Base-by-base conservation (phyloP, 2,888 invertebrate genomes). In the Salticus scenicus region DNA sequence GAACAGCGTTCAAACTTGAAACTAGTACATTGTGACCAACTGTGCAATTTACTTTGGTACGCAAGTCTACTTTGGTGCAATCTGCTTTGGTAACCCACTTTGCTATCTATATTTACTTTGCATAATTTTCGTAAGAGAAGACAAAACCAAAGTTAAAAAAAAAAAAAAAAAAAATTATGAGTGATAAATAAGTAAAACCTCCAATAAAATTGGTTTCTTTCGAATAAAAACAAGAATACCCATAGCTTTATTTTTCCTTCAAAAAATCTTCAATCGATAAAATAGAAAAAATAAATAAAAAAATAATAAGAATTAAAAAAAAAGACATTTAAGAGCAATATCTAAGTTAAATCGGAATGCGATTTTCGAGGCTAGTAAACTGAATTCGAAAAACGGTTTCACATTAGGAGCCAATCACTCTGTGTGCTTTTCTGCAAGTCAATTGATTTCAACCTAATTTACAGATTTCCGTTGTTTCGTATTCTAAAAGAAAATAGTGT, bases 1-100 rank as follows among this genome's bases (percentile, higher is more conserved):
- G 47, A 14, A 88, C 88, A 51, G 88, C 88, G 47, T 88, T 87
- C 10, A 88, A 69, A 33, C 88, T 79, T 33, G 86, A 88, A 1
- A 88, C 87, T 27, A 88, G 72, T 12, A 88, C 74, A 47, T 86
- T 88, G 71, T 88, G 88, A 20, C 88, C 88, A 14, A 83, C 78
- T 27, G 72, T 80, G 20, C 77, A 87, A 69, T 88, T 87, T 24
- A 76, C 42, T 28, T 87, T 71, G 0, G n/a, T n/a, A n/a, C n/a
- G n/a, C n/a, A n/a, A n/a, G n/a, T n/a, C n/a, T n/a, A n/a, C n/a
- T n/a, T n/a, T n/a, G n/a, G n/a, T n/a, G n/a, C n/a, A n/a, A n/a
- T n/a, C n/a, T n/a, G 64, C 64, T 27, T 28, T n/a, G 33, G 70
- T 70, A 70, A 77, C 51, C 70, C 77, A 77, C 33, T n/a, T n/a